Percentiles rank a stretch among this genome's conserved stretches.
Evolutionary conservation across 2,888 invertebrate genomes (phyloP).

Genomic region (Sphinx pinastri): DNA sequence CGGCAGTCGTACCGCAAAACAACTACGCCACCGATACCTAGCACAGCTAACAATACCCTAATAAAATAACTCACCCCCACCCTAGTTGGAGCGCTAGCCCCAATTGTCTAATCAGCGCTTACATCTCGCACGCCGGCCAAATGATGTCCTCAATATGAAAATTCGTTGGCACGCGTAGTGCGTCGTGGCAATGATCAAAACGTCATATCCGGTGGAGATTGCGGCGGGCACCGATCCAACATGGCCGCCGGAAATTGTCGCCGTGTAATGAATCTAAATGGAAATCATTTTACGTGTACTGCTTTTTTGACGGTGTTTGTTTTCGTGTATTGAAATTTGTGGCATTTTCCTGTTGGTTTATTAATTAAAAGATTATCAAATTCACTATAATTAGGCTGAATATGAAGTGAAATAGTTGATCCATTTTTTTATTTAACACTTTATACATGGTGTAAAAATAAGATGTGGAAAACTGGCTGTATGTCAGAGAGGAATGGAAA

Average conservation of each 20-base stretch:
- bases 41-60: no score
- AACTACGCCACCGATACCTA: neutral
- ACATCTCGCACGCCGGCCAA: constrained; percentile 8
- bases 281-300: constrained; percentile 36
- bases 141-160: constrained; percentile 20
- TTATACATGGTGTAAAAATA: no score
- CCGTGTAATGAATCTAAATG: constrained; percentile 61
- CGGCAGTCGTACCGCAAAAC: neutral
- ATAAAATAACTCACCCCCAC: neutral
- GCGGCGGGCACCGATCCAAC: constrained; percentile 59
- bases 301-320: constrained; percentile 6
- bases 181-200: constrained; percentile 55
- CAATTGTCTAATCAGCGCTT: neutral
- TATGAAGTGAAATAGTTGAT: no score
- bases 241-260: constrained; percentile 69
- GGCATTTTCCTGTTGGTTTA: neutral
- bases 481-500: no score
- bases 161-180: constrained; percentile 41
- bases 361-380: no score
- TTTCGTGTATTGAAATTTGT: neutral
- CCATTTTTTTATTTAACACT: no score
- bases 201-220: constrained; percentile 63
- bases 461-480: no score
- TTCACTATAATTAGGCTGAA: no score
- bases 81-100: neutral